Conservation (phyloP, 2,888 invertebrate genomes). For the Idaea biselata region DNA sequence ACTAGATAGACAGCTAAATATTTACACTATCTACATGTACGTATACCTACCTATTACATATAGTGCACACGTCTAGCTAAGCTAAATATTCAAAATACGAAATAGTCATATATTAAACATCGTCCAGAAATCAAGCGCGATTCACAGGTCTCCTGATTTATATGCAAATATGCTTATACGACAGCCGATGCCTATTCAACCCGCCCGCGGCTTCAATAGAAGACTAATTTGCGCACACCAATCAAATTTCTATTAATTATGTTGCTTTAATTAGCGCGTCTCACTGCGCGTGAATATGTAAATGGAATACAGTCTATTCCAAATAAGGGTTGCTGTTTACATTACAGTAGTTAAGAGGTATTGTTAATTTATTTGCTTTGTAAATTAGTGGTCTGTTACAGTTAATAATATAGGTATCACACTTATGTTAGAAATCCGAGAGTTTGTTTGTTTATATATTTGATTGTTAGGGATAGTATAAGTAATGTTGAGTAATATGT, state of each 20-base stretch:
- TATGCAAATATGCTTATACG: conserved; percentile 64
- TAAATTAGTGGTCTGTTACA: not conserved
- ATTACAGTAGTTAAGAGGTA: not conserved
- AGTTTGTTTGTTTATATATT: too few species aligned
- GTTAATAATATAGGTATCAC: not conserved
- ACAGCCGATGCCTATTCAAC: conserved; percentile 58
- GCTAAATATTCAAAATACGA: not conserved
- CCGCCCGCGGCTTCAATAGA: conserved; percentile 58
- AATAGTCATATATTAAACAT: conserved; percentile 21
- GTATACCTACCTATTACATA: too few species aligned
- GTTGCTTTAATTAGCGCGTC: conserved; percentile 44
- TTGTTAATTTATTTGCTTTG: not conserved
- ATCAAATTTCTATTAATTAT: conserved; percentile 69
- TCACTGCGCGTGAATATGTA: conserved; percentile 31
- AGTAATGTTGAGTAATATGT: too few species aligned
- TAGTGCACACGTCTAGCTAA: not conserved
- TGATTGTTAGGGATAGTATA: too few species aligned
- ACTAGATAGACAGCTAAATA: too few species aligned
- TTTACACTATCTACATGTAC: too few species aligned
- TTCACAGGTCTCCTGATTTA: conserved; percentile 55
- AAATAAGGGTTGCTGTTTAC: not conserved
- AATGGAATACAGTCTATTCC: conserved; percentile 30
- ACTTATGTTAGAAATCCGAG: too few species aligned
- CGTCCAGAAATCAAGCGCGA: conserved; percentile 49
- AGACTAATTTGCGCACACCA: conserved; percentile 63